Percentiles rank a stretch among this genome's conserved stretches.
phyloP scores from a whole-genome alignment of 92 coral and sea anemone genomes.

The Ricordea florida region DNA sequence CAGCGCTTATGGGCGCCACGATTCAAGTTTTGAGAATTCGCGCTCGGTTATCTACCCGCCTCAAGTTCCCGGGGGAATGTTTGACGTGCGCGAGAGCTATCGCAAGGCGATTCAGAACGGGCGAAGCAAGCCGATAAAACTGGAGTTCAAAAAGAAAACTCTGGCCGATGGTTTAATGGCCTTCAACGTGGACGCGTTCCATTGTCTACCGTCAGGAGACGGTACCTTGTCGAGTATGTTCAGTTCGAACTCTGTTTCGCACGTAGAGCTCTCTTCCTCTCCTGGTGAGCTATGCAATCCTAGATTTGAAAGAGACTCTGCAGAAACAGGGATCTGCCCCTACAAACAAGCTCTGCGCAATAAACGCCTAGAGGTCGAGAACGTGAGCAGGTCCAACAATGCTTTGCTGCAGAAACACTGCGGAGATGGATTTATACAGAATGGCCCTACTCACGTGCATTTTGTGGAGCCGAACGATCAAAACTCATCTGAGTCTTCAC shows the following conservation, averaged over 20 bases:
- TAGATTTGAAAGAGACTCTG: slow-evolving; percentile 3
- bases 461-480: neutral
- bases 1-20: slow-evolving; percentile 49
- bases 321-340: slow-evolving; percentile 5
- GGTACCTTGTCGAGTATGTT: neutral
- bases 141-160: slow-evolving; percentile 38
- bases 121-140: slow-evolving; percentile 53
- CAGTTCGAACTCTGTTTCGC: neutral
- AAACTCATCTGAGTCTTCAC: neutral
- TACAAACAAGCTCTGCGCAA: neutral
- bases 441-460: slow-evolving; percentile 2
- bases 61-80: slow-evolving; percentile 61
- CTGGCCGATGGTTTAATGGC: slow-evolving; percentile 59
- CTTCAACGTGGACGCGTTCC: slow-evolving; percentile 57
- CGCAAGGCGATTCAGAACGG: slow-evolving; percentile 77
- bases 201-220: neutral
- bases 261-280: neutral
- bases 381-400: neutral
- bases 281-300: slow-evolving; percentile 34
- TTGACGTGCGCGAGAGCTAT: slow-evolving; percentile 80
- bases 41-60: slow-evolving; percentile 70
- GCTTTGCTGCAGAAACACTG: neutral
- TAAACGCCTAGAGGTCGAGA: neutral
- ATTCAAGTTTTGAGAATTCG: slow-evolving; percentile 87
- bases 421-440: neutral